These are phyloP conservation scores for Tympanoctomys barrerae DNA, from an alignment of 2,797 vertebrate genomes.

Conservation along the genomic window DNA sequence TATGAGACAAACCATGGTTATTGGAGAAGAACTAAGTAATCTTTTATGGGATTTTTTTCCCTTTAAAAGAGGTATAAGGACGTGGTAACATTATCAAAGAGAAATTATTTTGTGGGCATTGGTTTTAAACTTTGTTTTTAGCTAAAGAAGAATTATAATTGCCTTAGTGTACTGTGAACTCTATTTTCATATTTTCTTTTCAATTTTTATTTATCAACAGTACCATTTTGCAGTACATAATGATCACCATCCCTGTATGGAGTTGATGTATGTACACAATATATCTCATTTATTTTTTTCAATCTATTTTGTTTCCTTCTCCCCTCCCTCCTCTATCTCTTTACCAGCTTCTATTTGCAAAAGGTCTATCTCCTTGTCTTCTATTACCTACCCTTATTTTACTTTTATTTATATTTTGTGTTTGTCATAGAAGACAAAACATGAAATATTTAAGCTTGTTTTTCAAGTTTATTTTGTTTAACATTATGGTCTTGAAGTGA, in stretches of 20 bases:
- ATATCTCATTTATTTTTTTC: not conserved
- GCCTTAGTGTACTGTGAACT: not conserved
- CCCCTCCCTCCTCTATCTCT: not conserved
- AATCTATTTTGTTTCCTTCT: not conserved
- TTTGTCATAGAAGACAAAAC: not conserved
- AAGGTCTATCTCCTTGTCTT: not conserved
- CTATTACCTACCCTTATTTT: not conserved
- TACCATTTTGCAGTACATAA: not conserved
- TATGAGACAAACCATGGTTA: not conserved
- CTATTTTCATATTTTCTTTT: not conserved
- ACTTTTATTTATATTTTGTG: not conserved
- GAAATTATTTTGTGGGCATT: not conserved
- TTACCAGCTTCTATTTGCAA: not conserved
- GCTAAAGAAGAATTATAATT: not conserved
- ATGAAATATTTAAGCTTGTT: not conserved
- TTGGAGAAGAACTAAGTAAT: constrained; percentile 51
- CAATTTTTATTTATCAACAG: not conserved
- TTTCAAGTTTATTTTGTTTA: not conserved
- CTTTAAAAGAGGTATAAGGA: constrained; percentile 37
- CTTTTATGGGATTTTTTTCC: not conserved
- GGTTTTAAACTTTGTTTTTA: not conserved
- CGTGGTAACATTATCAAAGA: not conserved
- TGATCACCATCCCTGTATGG: not conserved
- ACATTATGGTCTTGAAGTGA: not conserved
- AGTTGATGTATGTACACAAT: not conserved